Conservation (phyloP, 2,113 vertebrate species). For the Rhodinocichla rosea region DNA sequence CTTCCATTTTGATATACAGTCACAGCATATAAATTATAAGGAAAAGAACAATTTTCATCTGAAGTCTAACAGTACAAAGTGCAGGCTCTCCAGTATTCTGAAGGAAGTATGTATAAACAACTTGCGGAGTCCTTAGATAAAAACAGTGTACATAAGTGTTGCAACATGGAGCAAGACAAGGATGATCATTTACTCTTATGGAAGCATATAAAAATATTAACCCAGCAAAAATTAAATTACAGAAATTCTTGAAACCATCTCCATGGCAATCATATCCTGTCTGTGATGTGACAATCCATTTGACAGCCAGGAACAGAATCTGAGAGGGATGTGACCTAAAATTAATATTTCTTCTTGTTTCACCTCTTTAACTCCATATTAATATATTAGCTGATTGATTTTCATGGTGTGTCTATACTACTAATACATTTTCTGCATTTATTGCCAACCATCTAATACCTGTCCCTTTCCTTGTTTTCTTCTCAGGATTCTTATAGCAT, state of each 20-base stretch:
- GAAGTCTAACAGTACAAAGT: background rate
- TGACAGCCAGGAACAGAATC: background rate
- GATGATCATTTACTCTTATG: background rate
- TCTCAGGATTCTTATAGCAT: background rate
- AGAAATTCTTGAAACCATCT: background rate
- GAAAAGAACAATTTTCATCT: background rate
- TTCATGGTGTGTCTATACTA: background rate
- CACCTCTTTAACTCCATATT: background rate
- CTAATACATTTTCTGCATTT: background rate
- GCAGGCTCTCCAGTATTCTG: background rate
- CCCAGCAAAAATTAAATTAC: background rate
- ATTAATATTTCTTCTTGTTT: background rate
- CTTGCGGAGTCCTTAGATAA: background rate
- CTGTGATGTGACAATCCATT: background rate
- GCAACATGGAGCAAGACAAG: background rate
- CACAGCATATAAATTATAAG: background rate
- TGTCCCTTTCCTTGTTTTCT: background rate
- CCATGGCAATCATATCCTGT: background rate
- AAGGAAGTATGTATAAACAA: background rate
- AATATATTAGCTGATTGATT: background rate
- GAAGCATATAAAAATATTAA: background rate
- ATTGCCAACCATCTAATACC: background rate
- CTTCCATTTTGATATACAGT: background rate
- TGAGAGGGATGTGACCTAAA: background rate
- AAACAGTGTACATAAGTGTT: background rate